Base-by-base conservation (phyloP, 92 coral and sea anemone genomes). In the Anthopleura xanthogrammica region DNA sequence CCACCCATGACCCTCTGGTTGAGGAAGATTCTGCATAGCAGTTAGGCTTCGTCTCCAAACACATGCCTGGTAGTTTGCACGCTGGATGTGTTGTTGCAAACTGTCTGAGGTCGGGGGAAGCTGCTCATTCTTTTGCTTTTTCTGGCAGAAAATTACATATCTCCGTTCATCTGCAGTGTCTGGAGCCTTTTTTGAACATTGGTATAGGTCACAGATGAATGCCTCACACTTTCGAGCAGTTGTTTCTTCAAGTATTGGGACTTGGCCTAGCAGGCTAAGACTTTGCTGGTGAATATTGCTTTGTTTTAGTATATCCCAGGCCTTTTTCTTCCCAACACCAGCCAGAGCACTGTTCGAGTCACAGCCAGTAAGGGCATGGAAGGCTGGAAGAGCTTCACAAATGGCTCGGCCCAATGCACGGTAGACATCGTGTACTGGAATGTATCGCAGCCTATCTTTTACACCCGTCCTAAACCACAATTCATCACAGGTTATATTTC, bases 381-480 rank as follows among this genome's bases (percentile, higher is more conserved):
- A 1, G 8, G 68, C 68, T 17, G 12, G 24, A 17, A 60, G 68
- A 0, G 75, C 43, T 46, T 46, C 9, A 46, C 50, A 46, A 9
- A 46, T 46, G 50, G 5, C 50, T 46, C 7, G 3, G 50, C 50
- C 50, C 50, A 46, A 46, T 46, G 50, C 50, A 5, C 9, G 50
- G 50, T 46, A 46, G 50, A 46, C 7, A 46, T 46, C 7, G 43
- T 81, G 77, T n/a, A 48, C 62, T 48, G 60, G 46, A 36, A 60
- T 60, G 24, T 20, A 46, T 1, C 66, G 57, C 78, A 24, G 5
- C 5, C 22, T 29, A 46, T 81, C 83, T 19, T 55, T 29, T 22
- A 60, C 83, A 24, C 75, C 83, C 16, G 58, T 80, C 39, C 54
- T 43, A 60, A 80, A 80, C 75, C 83, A 80, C 54, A 60, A 41